These are phyloP conservation scores for Cephalopterus ornatus DNA, from an alignment of 2,113 vertebrate genomes.

Conservation along the genomic window DNA sequence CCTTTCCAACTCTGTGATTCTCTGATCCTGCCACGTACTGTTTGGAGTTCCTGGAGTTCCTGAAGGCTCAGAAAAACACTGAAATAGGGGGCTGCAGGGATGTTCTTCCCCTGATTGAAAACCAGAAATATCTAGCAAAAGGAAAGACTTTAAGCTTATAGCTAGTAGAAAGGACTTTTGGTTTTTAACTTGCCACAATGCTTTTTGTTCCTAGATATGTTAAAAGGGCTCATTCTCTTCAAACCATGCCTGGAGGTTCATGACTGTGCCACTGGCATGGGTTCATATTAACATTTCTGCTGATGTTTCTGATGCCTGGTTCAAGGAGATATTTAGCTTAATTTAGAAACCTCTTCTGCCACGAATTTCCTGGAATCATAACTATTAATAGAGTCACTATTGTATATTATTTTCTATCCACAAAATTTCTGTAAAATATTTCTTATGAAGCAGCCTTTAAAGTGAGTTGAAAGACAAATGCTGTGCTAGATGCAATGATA, in stretches of 20 bases:
- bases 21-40: neutral
- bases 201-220: neutral
- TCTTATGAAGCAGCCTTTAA: neutral
- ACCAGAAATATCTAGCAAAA: neutral
- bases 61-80: neutral
- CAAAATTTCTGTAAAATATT: neutral
- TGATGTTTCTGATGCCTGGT: neutral
- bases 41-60: neutral
- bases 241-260: neutral
- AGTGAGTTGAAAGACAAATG: neutral
- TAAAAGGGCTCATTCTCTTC: neutral
- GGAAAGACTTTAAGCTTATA: neutral
- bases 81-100: neutral
- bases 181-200: neutral
- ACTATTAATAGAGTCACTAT: neutral
- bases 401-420: neutral
- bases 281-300: neutral
- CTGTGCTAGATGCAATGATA: neutral
- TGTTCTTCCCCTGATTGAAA: neutral
- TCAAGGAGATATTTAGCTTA: neutral
- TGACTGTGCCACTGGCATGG: neutral
- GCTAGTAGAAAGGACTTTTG: neutral
- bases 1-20: neutral
- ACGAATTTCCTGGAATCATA: neutral
- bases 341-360: constrained; percentile 8